Base-by-base conservation (phyloP, 1,140 invertebrate genomes). In the Zaprionus davidi region DNA sequence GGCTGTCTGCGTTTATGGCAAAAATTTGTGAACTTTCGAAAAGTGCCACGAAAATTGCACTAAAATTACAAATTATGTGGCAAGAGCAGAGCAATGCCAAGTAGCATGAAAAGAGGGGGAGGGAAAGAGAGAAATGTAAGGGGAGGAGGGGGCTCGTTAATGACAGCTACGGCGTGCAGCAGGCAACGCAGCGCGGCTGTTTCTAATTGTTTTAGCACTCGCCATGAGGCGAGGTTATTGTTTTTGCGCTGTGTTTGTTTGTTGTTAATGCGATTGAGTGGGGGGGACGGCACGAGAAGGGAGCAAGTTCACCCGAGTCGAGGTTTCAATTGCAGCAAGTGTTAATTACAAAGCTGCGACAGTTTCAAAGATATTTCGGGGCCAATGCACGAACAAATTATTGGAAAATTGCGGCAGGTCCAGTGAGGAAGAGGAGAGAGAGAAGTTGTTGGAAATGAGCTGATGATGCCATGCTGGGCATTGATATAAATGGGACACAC, bases 161-260 rank as follows among this genome's bases (percentile, higher is more conserved):
- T 88, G 84, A 84, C 76, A 34, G 41, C 55, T 44, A 31, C 49
- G 36, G 56, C 77, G 53, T 56, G 31, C 67, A 62, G 13, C 24
- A 36, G 26, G 41, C 28, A 20, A 41, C 41, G 53, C 71, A 78
- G 49, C 84, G 81, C 84, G 84, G 84, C 84, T 87, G 84, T 74
- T 87, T 88, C 84, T 87, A 87, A 87, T 87, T 87, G 84, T 87
- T 87, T 87, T 88, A 75, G 78, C 71, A 81, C 71, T 80, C 71
- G 24, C 38, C 15, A 12, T 13, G 38, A 62, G 31, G 41, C n/a
- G 34, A 60, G 51, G 62, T 63, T 64, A 70, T 75, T 78, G 66
- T 75, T 75, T 66, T 78, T 72, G 63, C 20, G 55, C 31, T 11
- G 31, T 56, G 56, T 76, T 60, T 72, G 53, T 49, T 69, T 78